These are phyloP conservation scores for Lutjanus campechanus DNA, from an alignment of 2,797 vertebrate species.

Conservation along the genomic window DNA sequence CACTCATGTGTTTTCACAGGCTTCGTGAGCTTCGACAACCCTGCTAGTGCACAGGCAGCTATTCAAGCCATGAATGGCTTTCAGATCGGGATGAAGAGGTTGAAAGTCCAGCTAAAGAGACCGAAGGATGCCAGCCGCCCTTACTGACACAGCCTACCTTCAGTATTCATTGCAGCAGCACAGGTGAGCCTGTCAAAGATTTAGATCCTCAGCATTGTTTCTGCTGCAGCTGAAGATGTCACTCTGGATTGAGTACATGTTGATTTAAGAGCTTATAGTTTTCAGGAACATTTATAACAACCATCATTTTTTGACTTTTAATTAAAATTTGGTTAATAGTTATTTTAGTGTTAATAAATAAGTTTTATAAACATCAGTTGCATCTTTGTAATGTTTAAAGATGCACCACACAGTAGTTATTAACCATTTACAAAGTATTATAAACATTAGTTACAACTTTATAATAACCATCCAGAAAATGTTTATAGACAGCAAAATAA, in stretches of 20 bases:
- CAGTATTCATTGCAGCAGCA: constrained; percentile 86
- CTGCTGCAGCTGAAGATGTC: constrained; percentile 3
- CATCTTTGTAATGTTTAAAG: too few species aligned
- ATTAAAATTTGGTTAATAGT: too few species aligned
- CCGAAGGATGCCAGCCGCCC: constrained; percentile 97
- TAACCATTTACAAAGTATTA: too few species aligned
- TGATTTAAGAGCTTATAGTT: constrained; percentile 3
- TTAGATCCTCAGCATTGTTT: constrained; percentile 1
- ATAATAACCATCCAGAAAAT: too few species aligned
- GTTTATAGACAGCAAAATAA: too few species aligned
- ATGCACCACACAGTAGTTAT: too few species aligned
- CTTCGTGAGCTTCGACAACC: constrained; percentile 99
- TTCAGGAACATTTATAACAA: too few species aligned
- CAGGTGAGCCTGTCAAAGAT: constrained; percentile 77
- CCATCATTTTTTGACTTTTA: too few species aligned
- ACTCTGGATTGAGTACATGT: neutral
- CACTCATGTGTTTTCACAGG: constrained; percentile 79
- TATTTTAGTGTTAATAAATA: too few species aligned
- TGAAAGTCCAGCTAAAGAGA: constrained; percentile 98
- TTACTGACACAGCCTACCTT: constrained; percentile 90
- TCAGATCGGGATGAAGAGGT: constrained; percentile 98
- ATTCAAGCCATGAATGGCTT: constrained; percentile 99
- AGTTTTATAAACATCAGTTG: too few species aligned
- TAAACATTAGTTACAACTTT: too few species aligned
- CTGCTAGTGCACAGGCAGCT: constrained; percentile 96